These are phyloP conservation scores for Micromys minutus DNA, from an alignment of 2,113 vertebrate species.

Conservation along the genomic window DNA sequence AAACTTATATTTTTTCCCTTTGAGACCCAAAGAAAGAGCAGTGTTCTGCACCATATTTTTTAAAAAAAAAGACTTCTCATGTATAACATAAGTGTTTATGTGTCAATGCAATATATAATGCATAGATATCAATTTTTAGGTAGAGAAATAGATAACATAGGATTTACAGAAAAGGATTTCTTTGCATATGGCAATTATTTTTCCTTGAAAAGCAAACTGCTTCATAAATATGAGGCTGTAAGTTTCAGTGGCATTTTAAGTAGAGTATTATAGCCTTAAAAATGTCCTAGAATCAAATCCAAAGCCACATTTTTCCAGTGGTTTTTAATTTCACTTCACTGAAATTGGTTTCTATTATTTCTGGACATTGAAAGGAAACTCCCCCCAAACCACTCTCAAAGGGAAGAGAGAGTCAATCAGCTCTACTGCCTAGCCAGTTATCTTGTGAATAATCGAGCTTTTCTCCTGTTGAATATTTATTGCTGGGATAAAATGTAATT, in stretches of 20 bases:
- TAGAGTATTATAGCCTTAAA: slow-evolving; percentile 50
- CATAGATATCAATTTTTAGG: slow-evolving; percentile 15
- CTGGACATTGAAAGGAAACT: not conserved
- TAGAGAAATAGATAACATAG: not conserved
- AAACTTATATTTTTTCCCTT: not conserved
- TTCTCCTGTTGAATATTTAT: slow-evolving; percentile 64
- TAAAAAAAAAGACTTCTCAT: not conserved
- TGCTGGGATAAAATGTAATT: slow-evolving; percentile 51
- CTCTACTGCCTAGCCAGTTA: not conserved
- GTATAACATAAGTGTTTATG: slow-evolving; percentile 10
- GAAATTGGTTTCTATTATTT: slow-evolving; percentile 55
- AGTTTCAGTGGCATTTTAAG: slow-evolving; percentile 54
- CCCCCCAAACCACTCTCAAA: not conserved
- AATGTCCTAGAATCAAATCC: slow-evolving; percentile 58
- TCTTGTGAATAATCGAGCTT: slow-evolving; percentile 9
- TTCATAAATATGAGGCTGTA: slow-evolving; percentile 47
- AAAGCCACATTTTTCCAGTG: not conserved
- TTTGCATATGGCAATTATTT: slow-evolving; percentile 55
- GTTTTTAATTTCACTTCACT: slow-evolving; percentile 62
- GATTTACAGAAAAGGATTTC: slow-evolving; percentile 1
- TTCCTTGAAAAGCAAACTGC: not conserved
- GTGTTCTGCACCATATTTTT: not conserved
- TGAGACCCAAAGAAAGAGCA: not conserved
- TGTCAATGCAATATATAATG: not conserved
- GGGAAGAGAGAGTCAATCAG: not conserved